Base-by-base conservation (phyloP, 2,797 vertebrate genomes). In the Oryzias sinensis region DNA sequence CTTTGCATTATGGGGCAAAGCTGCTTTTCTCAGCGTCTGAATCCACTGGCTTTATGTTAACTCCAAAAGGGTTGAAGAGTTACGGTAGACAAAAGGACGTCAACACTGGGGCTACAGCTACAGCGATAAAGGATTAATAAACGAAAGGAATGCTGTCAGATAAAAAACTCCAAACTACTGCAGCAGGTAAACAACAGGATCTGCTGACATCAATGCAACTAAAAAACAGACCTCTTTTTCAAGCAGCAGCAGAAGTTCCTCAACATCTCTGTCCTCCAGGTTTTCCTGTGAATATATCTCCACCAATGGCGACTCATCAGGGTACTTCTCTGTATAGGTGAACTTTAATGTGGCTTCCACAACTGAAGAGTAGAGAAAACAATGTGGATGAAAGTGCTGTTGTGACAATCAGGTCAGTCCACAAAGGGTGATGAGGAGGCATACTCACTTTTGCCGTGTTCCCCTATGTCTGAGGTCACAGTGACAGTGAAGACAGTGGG, bases 401-500 rank as follows among this genome's bases (percentile, higher is more conserved):
- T 16, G 41, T 2, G 59, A 18, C 2, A 13, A 41, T 43, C 14
- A 52, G 2, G 9, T 33, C 33, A 33, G 33, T 33, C 33, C 8
- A 33, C 3, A 7, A 33, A 33, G 33, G 33, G 2, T 33, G 33
- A 33, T 33, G 33, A 33, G 33, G 33, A 33, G 33, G 9, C 1
- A 1, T 51, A 93, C 97, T 94, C 90, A 98, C 96, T 96, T 91
- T 98, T 96, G 15, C 93, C 94, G 56, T 94, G 84, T 86, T 96
- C 93, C 72, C 92, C 96, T 11, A 94, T 91, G 62, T 99, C 97
- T 53, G 97, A 99, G 0, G 94, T 93, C 45, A 99, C 95, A 45
- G 93, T 98, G 85, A 99, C 96, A 9, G 95, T 97, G 81, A 99
- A 99, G 84, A 94, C 94, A 37, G 88, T 89, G 53, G 97, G 97